These are phyloP conservation scores for Pterois miles DNA, from an alignment of 2,797 vertebrate species.

Conservation along the genomic window DNA sequence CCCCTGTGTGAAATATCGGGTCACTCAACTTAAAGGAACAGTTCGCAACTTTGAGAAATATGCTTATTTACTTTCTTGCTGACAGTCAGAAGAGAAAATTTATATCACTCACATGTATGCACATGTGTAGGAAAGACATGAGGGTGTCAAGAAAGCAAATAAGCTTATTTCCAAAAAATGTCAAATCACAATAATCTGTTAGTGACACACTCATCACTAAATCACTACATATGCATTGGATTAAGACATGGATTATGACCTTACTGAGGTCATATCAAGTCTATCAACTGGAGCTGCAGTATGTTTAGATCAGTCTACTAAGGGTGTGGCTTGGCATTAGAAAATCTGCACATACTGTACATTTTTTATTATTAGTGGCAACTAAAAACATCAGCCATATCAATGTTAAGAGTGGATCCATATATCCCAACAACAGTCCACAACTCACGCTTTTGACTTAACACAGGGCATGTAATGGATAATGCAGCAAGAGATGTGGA, in stretches of 20 bases:
- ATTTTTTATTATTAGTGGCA: neutral
- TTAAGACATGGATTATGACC: slow-evolving; percentile 18
- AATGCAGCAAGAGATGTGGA: slow-evolving; percentile 5
- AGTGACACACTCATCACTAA: neutral
- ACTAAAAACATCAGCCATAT: neutral
- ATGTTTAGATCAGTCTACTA: neutral
- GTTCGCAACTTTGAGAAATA: neutral
- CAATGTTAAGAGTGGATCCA: neutral
- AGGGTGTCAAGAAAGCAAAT: neutral
- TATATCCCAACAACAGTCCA: neutral
- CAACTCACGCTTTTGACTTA: neutral
- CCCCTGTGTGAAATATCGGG: no score
- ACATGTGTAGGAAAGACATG: neutral
- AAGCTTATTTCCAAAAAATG: neutral
- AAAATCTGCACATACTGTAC: neutral
- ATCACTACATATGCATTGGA: neutral
- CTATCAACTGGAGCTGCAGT: neutral
- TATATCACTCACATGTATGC: neutral
- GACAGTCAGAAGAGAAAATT: neutral
- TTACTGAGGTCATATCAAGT: neutral
- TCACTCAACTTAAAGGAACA: neutral
- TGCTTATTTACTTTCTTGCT: neutral
- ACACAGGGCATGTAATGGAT: neutral
- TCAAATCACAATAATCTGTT: neutral
- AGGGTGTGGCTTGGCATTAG: neutral